Evolutionary conservation across 2,888 invertebrate species (phyloP).

Genomic region (Agelastica alni): DNA sequence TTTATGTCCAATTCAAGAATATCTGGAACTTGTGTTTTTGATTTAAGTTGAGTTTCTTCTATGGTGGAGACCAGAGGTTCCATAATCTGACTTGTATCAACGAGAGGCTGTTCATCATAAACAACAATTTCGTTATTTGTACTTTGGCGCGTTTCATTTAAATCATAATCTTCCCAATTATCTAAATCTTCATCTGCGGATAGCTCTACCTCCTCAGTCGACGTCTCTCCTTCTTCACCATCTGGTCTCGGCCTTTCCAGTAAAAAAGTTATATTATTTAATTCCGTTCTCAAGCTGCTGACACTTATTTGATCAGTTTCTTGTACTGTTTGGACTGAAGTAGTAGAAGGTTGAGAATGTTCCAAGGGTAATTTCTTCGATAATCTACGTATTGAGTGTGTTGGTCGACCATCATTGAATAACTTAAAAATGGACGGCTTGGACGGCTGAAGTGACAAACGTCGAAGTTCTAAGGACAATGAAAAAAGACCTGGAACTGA

Average conservation of each 20-base stretch:
- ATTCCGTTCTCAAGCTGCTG: slow-evolving; percentile 10
- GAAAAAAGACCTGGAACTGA: too few relatives aligned
- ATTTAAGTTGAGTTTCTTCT: background rate
- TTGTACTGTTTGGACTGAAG: slow-evolving; percentile 3
- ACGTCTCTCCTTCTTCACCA: slow-evolving; percentile 74
- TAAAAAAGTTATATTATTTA: slow-evolving; percentile 54
- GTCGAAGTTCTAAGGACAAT: too few relatives aligned
- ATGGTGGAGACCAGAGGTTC: background rate
- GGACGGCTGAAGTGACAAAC: too few relatives aligned
- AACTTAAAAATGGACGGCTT: too few relatives aligned
- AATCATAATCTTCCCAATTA: slow-evolving; percentile 84
- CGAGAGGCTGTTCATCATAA: slow-evolving; percentile 5
- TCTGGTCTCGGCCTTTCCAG: slow-evolving; percentile 81
- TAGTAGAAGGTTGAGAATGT: background rate
- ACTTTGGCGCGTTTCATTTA: slow-evolving; percentile 43
- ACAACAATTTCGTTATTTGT: background rate
- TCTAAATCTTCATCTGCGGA: slow-evolving; percentile 65
- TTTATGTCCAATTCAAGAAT: slow-evolving; percentile 79
- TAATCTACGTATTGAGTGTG: slow-evolving; percentile 32
- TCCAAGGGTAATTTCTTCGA: slow-evolving; percentile 29
- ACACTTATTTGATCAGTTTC: slow-evolving; percentile 28
- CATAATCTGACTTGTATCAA: background rate
- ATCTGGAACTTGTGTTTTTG: slow-evolving; percentile 64
- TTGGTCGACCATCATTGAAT: slow-evolving; percentile 86
- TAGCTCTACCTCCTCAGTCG: slow-evolving; percentile 54